Conservation (phyloP, 2,888 invertebrate species). For the Erebia ligea region DNA sequence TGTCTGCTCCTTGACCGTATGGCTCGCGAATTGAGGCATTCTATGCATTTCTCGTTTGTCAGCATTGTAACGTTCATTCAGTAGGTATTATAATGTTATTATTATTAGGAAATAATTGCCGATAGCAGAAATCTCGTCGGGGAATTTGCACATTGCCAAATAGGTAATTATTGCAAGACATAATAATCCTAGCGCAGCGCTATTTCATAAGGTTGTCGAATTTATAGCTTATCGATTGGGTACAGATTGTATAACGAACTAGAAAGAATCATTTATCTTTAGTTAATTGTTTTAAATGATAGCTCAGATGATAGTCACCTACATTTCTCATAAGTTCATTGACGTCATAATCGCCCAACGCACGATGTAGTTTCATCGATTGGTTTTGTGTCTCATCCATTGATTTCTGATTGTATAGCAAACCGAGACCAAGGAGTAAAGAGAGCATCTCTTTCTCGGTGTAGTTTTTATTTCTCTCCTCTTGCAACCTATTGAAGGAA, state of each 20-base stretch:
- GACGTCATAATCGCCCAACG: slow-evolving; percentile 71
- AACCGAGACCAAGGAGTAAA: slow-evolving; percentile 65
- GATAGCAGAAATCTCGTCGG: neutral
- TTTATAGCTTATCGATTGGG: neutral
- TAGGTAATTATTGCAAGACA: slow-evolving; percentile 6
- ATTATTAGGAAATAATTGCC: neutral
- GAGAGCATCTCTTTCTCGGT: slow-evolving; percentile 62
- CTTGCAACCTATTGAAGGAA: slow-evolving; percentile 54
- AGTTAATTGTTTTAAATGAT: slow-evolving; percentile 7
- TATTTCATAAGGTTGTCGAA: slow-evolving; percentile 6
- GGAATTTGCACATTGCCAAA: slow-evolving; percentile 10
- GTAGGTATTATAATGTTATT: neutral
- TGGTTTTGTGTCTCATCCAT: slow-evolving; percentile 53
- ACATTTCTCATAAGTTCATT: slow-evolving; percentile 67
- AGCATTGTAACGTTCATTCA: neutral
- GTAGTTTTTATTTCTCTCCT: slow-evolving; percentile 66
- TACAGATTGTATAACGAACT: slow-evolving; percentile 7
- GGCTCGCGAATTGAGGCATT: too few relatives aligned
- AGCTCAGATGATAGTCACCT: slow-evolving; percentile 35
- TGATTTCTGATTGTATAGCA: slow-evolving; percentile 63
- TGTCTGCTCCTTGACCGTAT: too few relatives aligned
- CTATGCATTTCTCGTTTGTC: too few relatives aligned
- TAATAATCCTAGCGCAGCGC: neutral
- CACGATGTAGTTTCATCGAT: slow-evolving; percentile 60
- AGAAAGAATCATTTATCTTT: neutral